phyloP scores from a whole-genome alignment of 2,113 vertebrate species.

The Pitta sordida region DNA sequence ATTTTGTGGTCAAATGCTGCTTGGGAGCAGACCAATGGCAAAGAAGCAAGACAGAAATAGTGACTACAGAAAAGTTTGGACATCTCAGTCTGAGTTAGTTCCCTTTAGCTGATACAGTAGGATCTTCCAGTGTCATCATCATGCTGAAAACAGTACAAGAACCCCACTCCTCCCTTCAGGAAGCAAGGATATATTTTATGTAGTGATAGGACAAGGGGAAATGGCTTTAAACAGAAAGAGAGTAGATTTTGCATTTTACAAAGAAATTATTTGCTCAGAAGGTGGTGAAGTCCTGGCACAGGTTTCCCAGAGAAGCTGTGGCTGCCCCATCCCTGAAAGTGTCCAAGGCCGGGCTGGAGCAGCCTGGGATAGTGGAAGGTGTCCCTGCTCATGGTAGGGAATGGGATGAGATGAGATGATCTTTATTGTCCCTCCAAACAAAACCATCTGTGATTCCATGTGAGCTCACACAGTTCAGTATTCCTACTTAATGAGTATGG shows the following conservation, averaged over 20 bases:
- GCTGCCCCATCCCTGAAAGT: not conserved
- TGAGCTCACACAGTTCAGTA: not conserved
- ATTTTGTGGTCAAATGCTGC: not conserved
- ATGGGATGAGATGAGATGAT: not conserved
- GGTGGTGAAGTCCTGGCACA: not conserved
- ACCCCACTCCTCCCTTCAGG: not conserved
- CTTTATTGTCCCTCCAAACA: not conserved
- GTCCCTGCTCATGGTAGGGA: not conserved
- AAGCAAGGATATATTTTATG: not conserved
- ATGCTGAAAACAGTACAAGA: not conserved
- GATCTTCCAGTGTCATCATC: not conserved
- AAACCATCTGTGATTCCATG: not conserved
- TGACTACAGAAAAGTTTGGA: not conserved
- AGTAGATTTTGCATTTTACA: not conserved
- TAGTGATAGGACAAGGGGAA: not conserved
- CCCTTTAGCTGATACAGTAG: not conserved
- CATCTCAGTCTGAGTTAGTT: not conserved
- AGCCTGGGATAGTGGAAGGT: not conserved
- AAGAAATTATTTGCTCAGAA: not conserved
- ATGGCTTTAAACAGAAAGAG: not conserved
- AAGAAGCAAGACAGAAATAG: not conserved
- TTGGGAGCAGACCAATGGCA: not conserved
- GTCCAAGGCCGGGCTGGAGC: not conserved
- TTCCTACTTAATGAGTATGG: not conserved
- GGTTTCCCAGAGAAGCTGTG: not conserved